Evolutionary conservation across 2,113 vertebrate species (phyloP), one percentile per base, ranked within the genome.

Genomic region (Ochotona curzoniae): DNA sequence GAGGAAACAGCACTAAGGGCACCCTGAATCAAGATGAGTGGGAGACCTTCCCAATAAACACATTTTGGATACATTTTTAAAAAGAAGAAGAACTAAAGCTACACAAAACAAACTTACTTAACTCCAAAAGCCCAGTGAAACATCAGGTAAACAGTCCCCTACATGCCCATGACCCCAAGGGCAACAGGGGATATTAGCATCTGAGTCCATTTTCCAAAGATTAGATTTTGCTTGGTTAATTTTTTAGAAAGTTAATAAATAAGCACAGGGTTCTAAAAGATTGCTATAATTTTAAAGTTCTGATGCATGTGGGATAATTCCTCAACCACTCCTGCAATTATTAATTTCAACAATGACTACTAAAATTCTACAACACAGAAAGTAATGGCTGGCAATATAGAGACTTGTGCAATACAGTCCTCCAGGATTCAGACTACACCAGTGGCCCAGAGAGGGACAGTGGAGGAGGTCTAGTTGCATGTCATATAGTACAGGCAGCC

Each of bases 191-290:
- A 79, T 14, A 35, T 85, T 25, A 91, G 38, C 57, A 88, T 78
- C 44, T 92, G 64, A 92, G 85, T 78, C 57, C 95, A 94, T 86
- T 79, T 83, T 91, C 83, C 57, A 82, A 32, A 93, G 70, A 21
- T 83, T 84, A 84, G 67, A 74, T 35, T 95, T 85, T 94, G 84
- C 80, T 95, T 63, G 78, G 20, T 88, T 64, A 90, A 84, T 38
- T 71, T 95, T 79, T 92, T 69, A 74, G 82, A 78, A 83, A 89
- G 67, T 66, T 30, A 93, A 81, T 63, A 83, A 67, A 47, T 23
- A 67, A 35, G 4, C 73, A 60, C 35, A 81, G 87, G 84, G 28
- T 11, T 84, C 80, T 91, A 94, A 35, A 89, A 89, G 47, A 88
- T 7, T 83, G 17, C 5, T 26, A 69, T 90, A 82, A 69, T 92